phyloP scores from a whole-genome alignment of 2,888 invertebrate species.

The Microctonus brassicae region DNA sequence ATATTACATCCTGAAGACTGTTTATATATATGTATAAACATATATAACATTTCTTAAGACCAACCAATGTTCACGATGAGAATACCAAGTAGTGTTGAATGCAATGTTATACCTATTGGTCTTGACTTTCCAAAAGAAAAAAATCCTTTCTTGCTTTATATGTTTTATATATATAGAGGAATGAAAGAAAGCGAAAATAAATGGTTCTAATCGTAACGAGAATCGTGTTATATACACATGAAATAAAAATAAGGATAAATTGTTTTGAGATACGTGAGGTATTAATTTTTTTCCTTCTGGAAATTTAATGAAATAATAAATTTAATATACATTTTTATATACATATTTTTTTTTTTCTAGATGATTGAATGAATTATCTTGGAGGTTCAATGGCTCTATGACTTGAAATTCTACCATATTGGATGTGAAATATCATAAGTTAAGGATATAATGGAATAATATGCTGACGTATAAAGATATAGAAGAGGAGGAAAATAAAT shows the following conservation, averaged over 20 bases:
- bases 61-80: conserved; percentile 8
- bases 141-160: background rate
- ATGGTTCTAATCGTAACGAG: conserved; percentile 15
- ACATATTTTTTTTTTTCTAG: background rate
- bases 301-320: conserved; percentile 6
- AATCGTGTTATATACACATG: background rate
- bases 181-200: background rate
- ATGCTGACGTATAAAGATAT: conserved; percentile 58
- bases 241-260: background rate
- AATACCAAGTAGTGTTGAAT: conserved; percentile 26
- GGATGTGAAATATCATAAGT: conserved; percentile 61
- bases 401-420: conserved; percentile 50
- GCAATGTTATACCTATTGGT: conserved; percentile 18
- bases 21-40: background rate
- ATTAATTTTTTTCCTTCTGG: background rate
- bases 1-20: conserved; percentile 2
- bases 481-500: conserved; percentile 13
- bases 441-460: conserved; percentile 63
- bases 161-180: background rate
- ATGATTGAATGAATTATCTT: background rate
- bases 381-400: background rate
- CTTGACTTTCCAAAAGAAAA: conserved; percentile 8
- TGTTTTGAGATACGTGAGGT: conserved; percentile 14
- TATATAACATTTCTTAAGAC: background rate
- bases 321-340: background rate